A percentile compares a stretch with the other conserved stretches of the same genome.
These are phyloP conservation scores for Pachycephus smyrnensis DNA, from an alignment of 2,888 invertebrate genomes.

Conservation along the genomic window DNA sequence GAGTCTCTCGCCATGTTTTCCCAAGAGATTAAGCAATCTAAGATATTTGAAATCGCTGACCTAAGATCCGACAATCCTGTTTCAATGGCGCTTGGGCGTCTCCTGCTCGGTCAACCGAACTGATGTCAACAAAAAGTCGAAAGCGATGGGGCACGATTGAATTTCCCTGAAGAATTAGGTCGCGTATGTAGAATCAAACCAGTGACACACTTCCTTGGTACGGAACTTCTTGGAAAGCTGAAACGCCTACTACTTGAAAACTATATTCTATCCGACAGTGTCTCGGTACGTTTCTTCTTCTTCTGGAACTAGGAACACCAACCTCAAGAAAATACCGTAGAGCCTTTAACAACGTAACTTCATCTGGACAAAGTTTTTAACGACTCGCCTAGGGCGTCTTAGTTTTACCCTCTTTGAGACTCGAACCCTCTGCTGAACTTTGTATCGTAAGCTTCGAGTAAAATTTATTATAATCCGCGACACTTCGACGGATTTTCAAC, in stretches of 20 bases:
- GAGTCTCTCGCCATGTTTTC: not conserved
- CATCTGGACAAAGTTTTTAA: slow-evolving; percentile 19
- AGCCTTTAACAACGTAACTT: slow-evolving; percentile 22
- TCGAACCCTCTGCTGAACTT: not conserved
- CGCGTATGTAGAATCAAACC: not conserved
- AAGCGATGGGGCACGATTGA: slow-evolving; percentile 29
- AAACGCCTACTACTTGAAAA: not conserved
- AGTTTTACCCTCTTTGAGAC: slow-evolving; percentile 11
- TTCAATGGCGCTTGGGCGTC: slow-evolving; percentile 15
- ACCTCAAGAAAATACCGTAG: not conserved
- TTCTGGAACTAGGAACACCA: not conserved
- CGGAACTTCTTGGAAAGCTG: not conserved
- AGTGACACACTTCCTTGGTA: not conserved
- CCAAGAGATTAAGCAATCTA: slow-evolving; percentile 36
- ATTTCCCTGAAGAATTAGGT: slow-evolving; percentile 12
- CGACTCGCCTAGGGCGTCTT: slow-evolving; percentile 19
- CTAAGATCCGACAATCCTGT: slow-evolving; percentile 35
- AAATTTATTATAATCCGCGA: slow-evolving; percentile 20
- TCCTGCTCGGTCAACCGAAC: slow-evolving; percentile 2
- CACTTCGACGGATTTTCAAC: slow-evolving; percentile 10
- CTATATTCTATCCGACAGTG: not conserved
- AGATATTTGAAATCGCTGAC: slow-evolving; percentile 41
- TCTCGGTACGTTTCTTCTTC: not conserved
- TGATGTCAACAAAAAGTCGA: slow-evolving; percentile 28
- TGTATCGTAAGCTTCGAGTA: slow-evolving; percentile 7